A percentile compares a stretch with the other conserved stretches of the same genome.
These are phyloP conservation scores for Geopemphigus sp. DNA, from an alignment of 1,140 invertebrate species.

Conservation along the genomic window DNA sequence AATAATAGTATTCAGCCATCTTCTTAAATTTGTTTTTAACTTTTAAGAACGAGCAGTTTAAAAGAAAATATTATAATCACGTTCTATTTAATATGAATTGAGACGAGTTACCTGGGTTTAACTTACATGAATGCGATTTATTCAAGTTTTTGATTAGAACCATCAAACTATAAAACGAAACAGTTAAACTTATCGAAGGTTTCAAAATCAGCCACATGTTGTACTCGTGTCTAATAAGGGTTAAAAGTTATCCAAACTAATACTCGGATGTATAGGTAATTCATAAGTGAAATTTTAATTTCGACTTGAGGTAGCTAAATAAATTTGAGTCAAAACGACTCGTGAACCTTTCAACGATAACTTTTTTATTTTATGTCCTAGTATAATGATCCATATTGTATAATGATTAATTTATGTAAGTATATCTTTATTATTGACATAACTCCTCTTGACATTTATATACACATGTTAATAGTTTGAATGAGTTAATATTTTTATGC, in stretches of 20 bases:
- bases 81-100: not conserved
- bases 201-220: not conserved
- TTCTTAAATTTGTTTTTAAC: not conserved
- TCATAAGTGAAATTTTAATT: no score
- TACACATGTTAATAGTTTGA: no score
- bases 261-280: not conserved
- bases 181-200: constrained; percentile 2
- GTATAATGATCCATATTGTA: no score
- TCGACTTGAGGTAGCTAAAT: no score
- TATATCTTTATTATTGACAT: no score
- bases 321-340: no score
- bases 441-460: no score
- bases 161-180: not conserved
- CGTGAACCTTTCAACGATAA: no score
- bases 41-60: not conserved
- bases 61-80: not conserved
- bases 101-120: no score
- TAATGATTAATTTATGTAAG: no score
- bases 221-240: not conserved
- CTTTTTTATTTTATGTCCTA: no score
- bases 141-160: constrained; percentile 13
- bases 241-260: not conserved
- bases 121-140: not conserved
- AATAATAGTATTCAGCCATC: not conserved
- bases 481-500: no score